Base-by-base conservation (phyloP, 2,113 vertebrate genomes). In the Anguilla rostrata region DNA sequence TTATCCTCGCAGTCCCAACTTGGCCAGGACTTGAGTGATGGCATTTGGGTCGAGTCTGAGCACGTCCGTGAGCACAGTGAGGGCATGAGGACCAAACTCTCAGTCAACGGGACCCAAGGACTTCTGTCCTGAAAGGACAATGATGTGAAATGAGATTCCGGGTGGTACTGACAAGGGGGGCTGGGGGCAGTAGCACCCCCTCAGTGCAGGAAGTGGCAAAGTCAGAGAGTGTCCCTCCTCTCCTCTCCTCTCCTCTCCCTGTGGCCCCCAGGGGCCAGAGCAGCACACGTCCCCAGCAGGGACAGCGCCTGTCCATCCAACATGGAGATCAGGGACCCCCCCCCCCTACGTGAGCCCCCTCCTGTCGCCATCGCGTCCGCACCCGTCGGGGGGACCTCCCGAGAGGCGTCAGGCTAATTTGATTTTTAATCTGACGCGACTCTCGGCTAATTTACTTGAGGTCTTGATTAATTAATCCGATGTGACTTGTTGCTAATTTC, bases 351-450 rank as follows among this genome's bases (percentile, higher is more conserved):
- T 41, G 34, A 15, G 39, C 41, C 78, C 78, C 39, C 39, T 12
- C 12, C 22, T 22, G 14, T 43, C 78, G 39, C 39, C 79, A 6
- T 29, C 26, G 2, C 56, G 78, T 18, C 80, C 39, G 39, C 39
- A 20, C 22, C 53, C 53, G 39, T 18, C 82, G 34, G 1, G 9
- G n/a, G 39, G 53, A 3, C 20, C 78, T 80, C 85, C 85, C n/a
- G 75, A 26, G 39, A 12, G 26, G 56, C 22, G 22, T 29, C 22
- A n/a, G 39, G 56, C n/a, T 86, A 86, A 86, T 86, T 86, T 82
- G 85, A 86, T 86, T 86, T 86, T 82, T 86, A 86, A 86, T 86
- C 26, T 46, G 85, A 81, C 79, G 39, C 39, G 85, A 86, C 85
- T 63, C 78, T 49, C 57, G 29, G 56, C 56, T 60, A 63, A 81